Percentiles rank a stretch among this genome's conserved stretches.
phyloP scores from a whole-genome alignment of 2,113 vertebrate genomes.

The Lepus americanus region DNA sequence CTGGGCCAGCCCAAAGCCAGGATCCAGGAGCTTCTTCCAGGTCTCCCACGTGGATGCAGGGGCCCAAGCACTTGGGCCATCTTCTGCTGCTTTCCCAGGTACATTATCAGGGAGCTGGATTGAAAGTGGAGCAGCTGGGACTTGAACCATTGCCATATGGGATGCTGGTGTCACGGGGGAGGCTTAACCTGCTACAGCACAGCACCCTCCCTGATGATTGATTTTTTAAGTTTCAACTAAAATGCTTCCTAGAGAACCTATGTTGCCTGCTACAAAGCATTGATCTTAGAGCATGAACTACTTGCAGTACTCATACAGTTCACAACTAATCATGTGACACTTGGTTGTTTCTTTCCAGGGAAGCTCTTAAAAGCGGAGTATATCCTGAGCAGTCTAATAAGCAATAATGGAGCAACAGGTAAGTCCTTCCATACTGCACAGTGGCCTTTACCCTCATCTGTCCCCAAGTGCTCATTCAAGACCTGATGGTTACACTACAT shows the following conservation, averaged over 20 bases:
- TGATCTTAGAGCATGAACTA: neutral
- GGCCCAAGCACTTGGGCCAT: too few species aligned
- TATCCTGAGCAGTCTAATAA: conserved; percentile 95
- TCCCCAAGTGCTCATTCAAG: neutral
- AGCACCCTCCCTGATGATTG: too few species aligned
- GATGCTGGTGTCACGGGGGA: too few species aligned
- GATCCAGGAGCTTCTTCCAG: too few species aligned
- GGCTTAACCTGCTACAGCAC: too few species aligned
- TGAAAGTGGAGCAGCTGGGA: too few species aligned
- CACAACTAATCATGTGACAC: neutral
- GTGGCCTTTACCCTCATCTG: neutral
- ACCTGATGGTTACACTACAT: too few species aligned
- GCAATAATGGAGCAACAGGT: conserved; percentile 92
- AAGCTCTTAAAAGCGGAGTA: conserved; percentile 96
- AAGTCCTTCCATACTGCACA: neutral
- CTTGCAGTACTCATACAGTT: neutral
- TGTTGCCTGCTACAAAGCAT: neutral
- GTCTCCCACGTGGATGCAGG: too few species aligned
- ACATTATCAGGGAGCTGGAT: too few species aligned
- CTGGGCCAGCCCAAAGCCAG: too few species aligned
- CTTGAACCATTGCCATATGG: too few species aligned
- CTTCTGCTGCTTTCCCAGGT: too few species aligned
- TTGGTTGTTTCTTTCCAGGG: conserved; percentile 87
- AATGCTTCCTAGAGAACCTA: neutral
- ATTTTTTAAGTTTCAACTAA: neutral